Conservation (phyloP, 2,113 vertebrate genomes). For the Lipophrys pholis region DNA sequence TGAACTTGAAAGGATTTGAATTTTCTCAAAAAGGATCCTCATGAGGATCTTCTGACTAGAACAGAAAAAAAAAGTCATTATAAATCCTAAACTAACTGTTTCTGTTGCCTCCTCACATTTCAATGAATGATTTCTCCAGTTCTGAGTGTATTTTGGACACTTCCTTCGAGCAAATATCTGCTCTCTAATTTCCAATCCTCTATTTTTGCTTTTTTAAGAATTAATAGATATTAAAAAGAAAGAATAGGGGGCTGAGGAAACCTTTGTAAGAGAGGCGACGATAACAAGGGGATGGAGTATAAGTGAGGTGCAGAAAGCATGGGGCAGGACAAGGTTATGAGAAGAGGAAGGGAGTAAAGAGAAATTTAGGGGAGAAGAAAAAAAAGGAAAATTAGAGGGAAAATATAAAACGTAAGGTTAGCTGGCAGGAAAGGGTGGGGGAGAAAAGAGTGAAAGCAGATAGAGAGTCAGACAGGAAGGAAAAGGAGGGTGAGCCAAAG, state of each 20-base stretch:
- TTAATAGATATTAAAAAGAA: too few species aligned
- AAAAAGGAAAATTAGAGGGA: neutral
- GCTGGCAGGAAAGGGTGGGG: constrained; percentile 70
- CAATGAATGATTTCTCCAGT: too few species aligned
- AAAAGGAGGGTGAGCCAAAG: constrained; percentile 68
- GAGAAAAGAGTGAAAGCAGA: constrained; percentile 60
- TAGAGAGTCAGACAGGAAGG: constrained; percentile 71
- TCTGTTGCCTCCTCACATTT: too few species aligned
- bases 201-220: too few species aligned
- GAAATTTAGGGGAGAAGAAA: neutral
- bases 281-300: constrained; percentile 15
- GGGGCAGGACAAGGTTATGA: constrained; percentile 20
- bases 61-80: too few species aligned
- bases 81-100: too few species aligned
- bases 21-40: too few species aligned
- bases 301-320: constrained; percentile 13
- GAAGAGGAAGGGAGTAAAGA: constrained; percentile 2
- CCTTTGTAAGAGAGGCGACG: constrained; percentile 6
- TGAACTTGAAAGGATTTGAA: too few species aligned
- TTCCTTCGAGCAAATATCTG: too few species aligned
- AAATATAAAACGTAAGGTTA: constrained; percentile 36
- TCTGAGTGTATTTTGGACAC: too few species aligned
- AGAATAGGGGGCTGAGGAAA: neutral
- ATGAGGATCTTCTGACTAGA: too few species aligned
- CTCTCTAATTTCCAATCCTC: too few species aligned